These are phyloP conservation scores for Philopedon plagiatum DNA, from an alignment of 2,888 invertebrate genomes.

Conservation along the genomic window DNA sequence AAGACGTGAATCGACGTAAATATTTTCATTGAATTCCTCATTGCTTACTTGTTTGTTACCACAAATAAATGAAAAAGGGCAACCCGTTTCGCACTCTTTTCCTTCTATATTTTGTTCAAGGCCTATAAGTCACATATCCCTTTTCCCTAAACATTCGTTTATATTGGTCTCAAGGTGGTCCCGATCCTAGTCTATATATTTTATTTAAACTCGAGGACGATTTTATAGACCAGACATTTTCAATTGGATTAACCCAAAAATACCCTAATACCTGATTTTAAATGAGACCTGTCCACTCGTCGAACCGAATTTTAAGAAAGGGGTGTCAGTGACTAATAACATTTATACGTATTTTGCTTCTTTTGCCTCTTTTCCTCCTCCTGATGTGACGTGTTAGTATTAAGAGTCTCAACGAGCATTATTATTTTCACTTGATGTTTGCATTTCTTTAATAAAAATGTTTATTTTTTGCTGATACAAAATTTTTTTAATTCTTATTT, in stretches of 20 bases:
- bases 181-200: background rate
- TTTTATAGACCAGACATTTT: background rate
- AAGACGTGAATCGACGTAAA: background rate
- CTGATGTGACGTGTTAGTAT: slow-evolving; percentile 6
- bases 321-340: slow-evolving; percentile 35
- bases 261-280: background rate
- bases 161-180: background rate
- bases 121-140: background rate
- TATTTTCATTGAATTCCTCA: background rate
- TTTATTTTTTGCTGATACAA: no score
- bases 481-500: no score
- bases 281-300: slow-evolving; percentile 6
- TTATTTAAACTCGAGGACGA: background rate
- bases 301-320: slow-evolving; percentile 28
- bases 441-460: no score
- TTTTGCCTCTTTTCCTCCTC: slow-evolving; percentile 9
- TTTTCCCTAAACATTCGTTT: background rate
- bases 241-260: background rate
- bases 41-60: background rate
- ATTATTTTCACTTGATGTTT: no score
- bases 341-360: slow-evolving; percentile 28
- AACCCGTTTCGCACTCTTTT: background rate
- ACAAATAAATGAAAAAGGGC: background rate
- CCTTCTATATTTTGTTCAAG: background rate
- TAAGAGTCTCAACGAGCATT: slow-evolving; percentile 29